Base-by-base conservation (phyloP, 1,140 invertebrate species). In the Philotrypesis tridentata region DNA sequence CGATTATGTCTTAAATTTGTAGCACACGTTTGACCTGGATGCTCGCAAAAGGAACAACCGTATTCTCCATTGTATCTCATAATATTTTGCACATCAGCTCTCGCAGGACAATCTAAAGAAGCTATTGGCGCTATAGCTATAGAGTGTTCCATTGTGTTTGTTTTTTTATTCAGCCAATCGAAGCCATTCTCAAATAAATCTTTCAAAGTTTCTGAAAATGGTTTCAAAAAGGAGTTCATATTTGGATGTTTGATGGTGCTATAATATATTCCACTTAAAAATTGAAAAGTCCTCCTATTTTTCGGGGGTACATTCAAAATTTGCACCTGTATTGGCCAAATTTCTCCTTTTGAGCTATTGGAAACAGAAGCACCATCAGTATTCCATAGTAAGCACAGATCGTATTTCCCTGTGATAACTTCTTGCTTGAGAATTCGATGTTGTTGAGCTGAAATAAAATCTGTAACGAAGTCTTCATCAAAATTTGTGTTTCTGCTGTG, bases 301-400 rank as follows among this genome's bases (percentile, higher is more conserved):
- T 73, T 55, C 6, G 67, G 71, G 25, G 81, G 81, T 31, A 79
- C 60, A 65, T 84, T 82, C 17, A 73, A 29, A 67, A 84, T 78
- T 68, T 83, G 73, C n/a, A 78, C 33, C 65, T 83, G 80, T 11
- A 83, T 70, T 9, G 77, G 65, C 70, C 73, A 85, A 33, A 83
- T 74, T 43, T 83, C 76, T n/a, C 79, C 63, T 55, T 79, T 79
- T n/a, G 82, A 82, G 63, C 83, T 84, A 0, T 84, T 81, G 8
- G 79, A 73, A 25, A 82, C 60, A 4, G 78, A 67, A 27, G 79
- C n/a, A 6, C 84, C 83, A 67, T 85, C 84, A 2, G 70, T 81
- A 71, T 84, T 84, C 78, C 77, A 83, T 25, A 82, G 31, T 55
- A 84, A 74, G 48, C 7, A 37, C 33, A 37, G 8, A 37, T 60